phyloP scores from a whole-genome alignment of 2,888 invertebrate genomes.

The Agrotis puta region DNA sequence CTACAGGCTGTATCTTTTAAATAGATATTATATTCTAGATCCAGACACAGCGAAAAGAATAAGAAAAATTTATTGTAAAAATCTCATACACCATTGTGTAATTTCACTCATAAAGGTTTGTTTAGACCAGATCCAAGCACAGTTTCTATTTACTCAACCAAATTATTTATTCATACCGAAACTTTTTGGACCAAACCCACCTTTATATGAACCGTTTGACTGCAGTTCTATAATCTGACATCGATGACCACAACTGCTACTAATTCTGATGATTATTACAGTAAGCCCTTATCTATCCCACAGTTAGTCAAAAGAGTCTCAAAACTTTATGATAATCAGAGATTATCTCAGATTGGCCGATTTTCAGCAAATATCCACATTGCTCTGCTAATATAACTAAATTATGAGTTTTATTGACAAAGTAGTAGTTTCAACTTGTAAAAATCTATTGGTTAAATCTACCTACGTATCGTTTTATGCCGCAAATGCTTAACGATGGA shows the following conservation, averaged over 20 bases:
- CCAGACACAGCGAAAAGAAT: background rate
- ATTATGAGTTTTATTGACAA: background rate
- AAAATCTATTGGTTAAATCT: conserved; percentile 10
- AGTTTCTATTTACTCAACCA: background rate
- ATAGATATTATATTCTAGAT: conserved; percentile 8
- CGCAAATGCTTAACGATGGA: conserved; percentile 12
- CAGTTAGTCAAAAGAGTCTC: background rate
- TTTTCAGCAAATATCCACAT: conserved; percentile 4
- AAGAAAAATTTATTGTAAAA: conserved; percentile 14
- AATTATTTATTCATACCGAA: background rate
- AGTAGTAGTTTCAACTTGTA: conserved; percentile 16
- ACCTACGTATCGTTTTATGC: conserved; percentile 4
- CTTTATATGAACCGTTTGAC: background rate
- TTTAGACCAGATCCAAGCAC: background rate
- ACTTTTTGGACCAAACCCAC: background rate
- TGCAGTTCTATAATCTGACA: background rate
- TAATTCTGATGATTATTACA: conserved; percentile 2
- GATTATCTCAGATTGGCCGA: conserved; percentile 1
- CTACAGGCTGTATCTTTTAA: background rate
- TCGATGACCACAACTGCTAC: background rate
- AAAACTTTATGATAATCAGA: background rate
- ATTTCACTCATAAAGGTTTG: background rate
- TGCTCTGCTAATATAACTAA: background rate
- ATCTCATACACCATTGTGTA: conserved; percentile 38
- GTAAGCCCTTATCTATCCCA: background rate